Evolutionary conservation across 1,140 invertebrate genomes (phyloP), one percentile per base, ranked within the genome.

Genomic region (Hylaeus volcanicus): DNA sequence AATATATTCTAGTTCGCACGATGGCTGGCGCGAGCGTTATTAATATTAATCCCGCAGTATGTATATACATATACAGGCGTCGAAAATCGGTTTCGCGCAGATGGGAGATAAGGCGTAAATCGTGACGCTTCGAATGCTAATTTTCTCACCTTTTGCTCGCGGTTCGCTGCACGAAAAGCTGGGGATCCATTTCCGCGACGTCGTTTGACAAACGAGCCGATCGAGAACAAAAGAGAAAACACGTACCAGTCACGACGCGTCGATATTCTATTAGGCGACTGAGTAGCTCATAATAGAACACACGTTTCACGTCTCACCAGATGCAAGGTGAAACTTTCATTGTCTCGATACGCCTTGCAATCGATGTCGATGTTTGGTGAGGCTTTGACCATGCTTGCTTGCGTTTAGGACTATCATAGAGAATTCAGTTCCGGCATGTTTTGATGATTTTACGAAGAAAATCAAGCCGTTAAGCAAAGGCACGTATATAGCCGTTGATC

Each of bases 211-310:
- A 83, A 86, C 84, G 70, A 77, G 39, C 43, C 72, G 73, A 82
- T 68, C 39, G 76, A 58, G 79, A 85, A 82, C 71, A 85, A 82
- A 86, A 68, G 56, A 51, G 45, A 85, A 60, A 69, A 73, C 56
- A 70, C 77, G 64, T 37, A 26, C 64, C 55, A 60, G 53, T 86
- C 85, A 82, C 79, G 72, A 86, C 41, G 74, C 70, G 64, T 79
- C 75, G 80, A 79, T 78, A 26, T 26, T 26, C 26, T 26, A 26
- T 26, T 26, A 26, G 26, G 26, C 26, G 26, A 26, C 26, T 26
- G 26, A 26, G 26, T 26, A 26, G 26, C 26, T 26, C 26, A 26
- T 26, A 26, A 26, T 26, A 26, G 26, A 26, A 26, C 26, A 26
- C 26, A 26, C 26, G 26, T 26, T 26, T 26, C 26, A 26, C 26